Evolutionary conservation across 2,797 vertebrate species (phyloP).

Genomic region (Heterohyrax brucei): DNA sequence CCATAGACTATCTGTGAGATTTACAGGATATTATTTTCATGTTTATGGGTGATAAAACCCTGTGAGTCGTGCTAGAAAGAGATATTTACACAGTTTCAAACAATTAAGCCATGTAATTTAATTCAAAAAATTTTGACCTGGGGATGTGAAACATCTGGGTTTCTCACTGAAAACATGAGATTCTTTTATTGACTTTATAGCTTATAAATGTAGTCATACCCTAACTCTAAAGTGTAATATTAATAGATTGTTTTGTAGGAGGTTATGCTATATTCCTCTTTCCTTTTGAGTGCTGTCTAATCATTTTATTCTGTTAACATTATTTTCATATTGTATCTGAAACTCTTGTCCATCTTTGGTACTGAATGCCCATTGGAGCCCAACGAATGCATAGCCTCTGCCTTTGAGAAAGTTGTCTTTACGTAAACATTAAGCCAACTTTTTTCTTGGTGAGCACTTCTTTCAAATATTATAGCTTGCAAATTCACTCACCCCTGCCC

Average conservation of each 20-base stretch:
- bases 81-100: background rate
- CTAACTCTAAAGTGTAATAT: background rate
- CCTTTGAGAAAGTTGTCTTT: background rate
- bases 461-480: background rate
- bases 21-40: background rate
- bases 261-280: background rate
- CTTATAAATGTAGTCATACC: background rate
- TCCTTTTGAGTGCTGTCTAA: background rate
- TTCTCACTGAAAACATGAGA: constrained; percentile 27
- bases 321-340: background rate
- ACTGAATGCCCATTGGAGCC: background rate
- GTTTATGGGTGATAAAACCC: background rate
- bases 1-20: background rate
- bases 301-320: background rate
- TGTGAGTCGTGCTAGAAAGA: background rate
- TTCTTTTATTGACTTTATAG: constrained; percentile 18
- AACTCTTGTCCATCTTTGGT: background rate
- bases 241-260: background rate
- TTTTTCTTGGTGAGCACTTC: background rate
- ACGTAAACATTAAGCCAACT: background rate
- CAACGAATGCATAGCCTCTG: rapidly evolving
- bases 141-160: background rate
- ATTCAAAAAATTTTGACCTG: background rate
- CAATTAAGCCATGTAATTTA: background rate
- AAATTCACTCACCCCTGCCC: background rate